Base-by-base conservation (phyloP, 2,888 invertebrate species). In the Drosophila setosimentum region DNA sequence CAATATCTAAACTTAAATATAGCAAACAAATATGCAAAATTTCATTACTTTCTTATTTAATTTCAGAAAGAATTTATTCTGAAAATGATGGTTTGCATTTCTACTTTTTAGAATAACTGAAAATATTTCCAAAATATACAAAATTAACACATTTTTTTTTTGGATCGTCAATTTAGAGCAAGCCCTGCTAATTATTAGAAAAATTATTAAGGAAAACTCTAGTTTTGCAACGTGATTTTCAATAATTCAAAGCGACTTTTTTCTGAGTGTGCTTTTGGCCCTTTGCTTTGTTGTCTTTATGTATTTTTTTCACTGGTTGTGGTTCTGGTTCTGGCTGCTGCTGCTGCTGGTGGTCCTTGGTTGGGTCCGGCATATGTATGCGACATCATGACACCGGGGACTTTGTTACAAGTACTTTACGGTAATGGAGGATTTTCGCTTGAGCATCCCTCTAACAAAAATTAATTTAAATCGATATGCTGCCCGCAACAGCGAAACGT, bases 401-500 rank as follows among this genome's bases (percentile, higher is more conserved):
- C 92, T 91, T 91, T 89, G 87, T 91, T 91, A 87, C 89, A 91
- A 92, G 92, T 92, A 92, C 92, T 91, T 92, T 92, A 92, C 92
- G 89, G 90, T 92, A 92, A 92, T 92, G 91, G 92, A 90, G 92
- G 92, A 91, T 92, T 92, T 92, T 90, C 92, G 90, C 89, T 91
- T 92, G 92, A 92, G 92, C 92, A 92, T 92, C 91, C 90, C 91
- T 92, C 92, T 91, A 92, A 92, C 92, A 92, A 91, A 92, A 92
- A 92, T 92, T 92, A 92, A 92, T 92, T 92, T 92, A 92, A 92
- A 92, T 92, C 92, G 92, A 92, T 92, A 92, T 91, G 89, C 88
- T 89, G 87, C 83, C 82, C 83, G 84, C 82, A 48, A 45, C 71
- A 40, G 74, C 4, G 45, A 45, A 78, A 86, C 82, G 83, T 85